These are phyloP conservation scores for Pocota personata DNA, from an alignment of 2,888 invertebrate genomes.

Conservation along the genomic window DNA sequence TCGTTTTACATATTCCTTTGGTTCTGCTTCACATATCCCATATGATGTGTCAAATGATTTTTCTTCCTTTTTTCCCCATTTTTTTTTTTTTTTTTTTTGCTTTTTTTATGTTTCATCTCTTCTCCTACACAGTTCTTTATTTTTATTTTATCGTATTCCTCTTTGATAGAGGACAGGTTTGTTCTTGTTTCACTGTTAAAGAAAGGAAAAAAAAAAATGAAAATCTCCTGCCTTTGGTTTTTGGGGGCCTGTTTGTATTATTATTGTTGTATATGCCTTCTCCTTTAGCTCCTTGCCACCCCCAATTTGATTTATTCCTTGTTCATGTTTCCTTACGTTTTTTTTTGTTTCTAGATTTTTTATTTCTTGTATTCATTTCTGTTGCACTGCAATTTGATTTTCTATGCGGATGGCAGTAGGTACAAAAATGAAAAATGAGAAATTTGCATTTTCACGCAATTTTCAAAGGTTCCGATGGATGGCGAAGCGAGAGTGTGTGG, in stretches of 20 bases:
- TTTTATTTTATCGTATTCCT: conserved; percentile 43
- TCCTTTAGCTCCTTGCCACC: not conserved
- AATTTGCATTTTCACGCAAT: conserved; percentile 69
- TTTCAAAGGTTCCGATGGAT: conserved; percentile 39
- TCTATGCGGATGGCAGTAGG: conserved; percentile 38
- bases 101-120: conserved; percentile 26
- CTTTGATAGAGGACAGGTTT: conserved; percentile 69
- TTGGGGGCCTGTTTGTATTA: conserved; percentile 65
- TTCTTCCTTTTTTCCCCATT: conserved; percentile 49
- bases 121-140: conserved; percentile 41
- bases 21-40: conserved; percentile 73
- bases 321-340: conserved; percentile 53
- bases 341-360: conserved; percentile 3
- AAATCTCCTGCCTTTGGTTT: conserved; percentile 58
- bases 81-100: conserved; percentile 17
- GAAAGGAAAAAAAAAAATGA: conserved; percentile 17
- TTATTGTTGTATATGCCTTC: conserved; percentile 35
- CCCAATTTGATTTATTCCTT: conserved; percentile 65
- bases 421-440: conserved; percentile 31
- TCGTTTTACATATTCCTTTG: conserved; percentile 65
- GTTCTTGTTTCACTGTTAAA: conserved; percentile 56
- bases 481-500: not conserved
- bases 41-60: conserved; percentile 71
- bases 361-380: conserved; percentile 45
- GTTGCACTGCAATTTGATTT: conserved; percentile 65